Conservation (phyloP, 2,797 vertebrate species). For the Percopsis omiscomaycus region DNA sequence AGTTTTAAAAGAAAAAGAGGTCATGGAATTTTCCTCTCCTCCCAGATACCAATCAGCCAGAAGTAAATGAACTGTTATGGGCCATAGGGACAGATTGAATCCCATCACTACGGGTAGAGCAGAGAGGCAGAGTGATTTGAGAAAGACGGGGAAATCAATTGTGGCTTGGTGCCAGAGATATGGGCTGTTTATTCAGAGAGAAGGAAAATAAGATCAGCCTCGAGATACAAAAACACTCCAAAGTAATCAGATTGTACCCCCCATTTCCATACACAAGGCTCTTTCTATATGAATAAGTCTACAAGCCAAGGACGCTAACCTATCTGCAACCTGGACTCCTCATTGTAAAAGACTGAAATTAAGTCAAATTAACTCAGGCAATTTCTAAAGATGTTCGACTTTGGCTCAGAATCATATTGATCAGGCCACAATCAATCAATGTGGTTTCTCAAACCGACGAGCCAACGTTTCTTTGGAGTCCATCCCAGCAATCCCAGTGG, state of each 20-base stretch:
- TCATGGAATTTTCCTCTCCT: slow-evolving; percentile 11
- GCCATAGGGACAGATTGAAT: slow-evolving; percentile 39
- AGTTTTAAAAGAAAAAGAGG: slow-evolving; percentile 6
- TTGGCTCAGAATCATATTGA: neutral
- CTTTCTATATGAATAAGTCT: slow-evolving; percentile 19
- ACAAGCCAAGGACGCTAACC: slow-evolving; percentile 17
- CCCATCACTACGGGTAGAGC: slow-evolving; percentile 44
- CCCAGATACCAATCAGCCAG: slow-evolving; percentile 40
- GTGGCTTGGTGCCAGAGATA: slow-evolving; percentile 62
- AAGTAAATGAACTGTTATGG: slow-evolving; percentile 57
- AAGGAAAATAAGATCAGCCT: slow-evolving; percentile 41
- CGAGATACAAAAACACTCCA: slow-evolving; percentile 39
- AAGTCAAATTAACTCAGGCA: slow-evolving; percentile 1
- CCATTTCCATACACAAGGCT: slow-evolving; percentile 27
- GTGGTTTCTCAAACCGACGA: neutral
- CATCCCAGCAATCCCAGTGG: neutral
- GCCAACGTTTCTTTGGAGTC: neutral
- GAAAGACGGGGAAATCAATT: slow-evolving; percentile 68
- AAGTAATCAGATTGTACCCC: slow-evolving; percentile 48
- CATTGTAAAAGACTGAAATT: slow-evolving; percentile 4
- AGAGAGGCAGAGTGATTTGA: slow-evolving; percentile 45
- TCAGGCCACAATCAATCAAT: slow-evolving; percentile 3
- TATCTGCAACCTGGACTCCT: slow-evolving; percentile 17
- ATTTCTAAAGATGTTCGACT: slow-evolving; percentile 8
- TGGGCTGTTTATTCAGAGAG: slow-evolving; percentile 60